Evolutionary conservation across 1,140 invertebrate species (phyloP), one percentile per base, ranked within the genome.

Genomic region (Magallana gigas): DNA sequence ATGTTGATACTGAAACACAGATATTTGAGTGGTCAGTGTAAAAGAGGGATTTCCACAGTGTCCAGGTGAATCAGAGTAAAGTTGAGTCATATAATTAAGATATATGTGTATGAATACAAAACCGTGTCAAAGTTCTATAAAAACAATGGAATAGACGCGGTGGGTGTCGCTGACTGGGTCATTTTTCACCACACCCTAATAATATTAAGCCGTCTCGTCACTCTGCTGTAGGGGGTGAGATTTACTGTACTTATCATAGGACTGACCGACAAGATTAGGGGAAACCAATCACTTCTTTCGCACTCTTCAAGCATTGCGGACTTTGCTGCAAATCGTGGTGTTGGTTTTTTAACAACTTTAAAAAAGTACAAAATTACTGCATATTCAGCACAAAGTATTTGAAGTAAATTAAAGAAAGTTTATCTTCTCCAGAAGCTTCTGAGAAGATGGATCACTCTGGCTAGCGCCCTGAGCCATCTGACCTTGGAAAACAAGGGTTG

Each of bases 401-500:
- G 11, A 1, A 76, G 23, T 76, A 76, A 76, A 76, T 76, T 76
- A 76, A 76, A 62, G 60, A 16, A n/a, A 62, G 12, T 29, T 36
- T 9, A 12, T 11, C 23, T 36, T 76, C 68, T 29, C 68, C 68
- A 29, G 68, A 2, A 76, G 68, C 36, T 76, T 29, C 23, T 12
- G 11, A 11, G 9, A 29, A 23, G 68, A 76, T 76, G 68, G 68
- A 76, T 76, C 23, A 29, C 8, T 76, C 12, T 29, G 68, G 23
- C 23, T 71, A 76, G 68, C 23, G 68, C 68, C 68, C 23, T 18
- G 36, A 29, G 68, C 68, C 8, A 76, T 8, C 9, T 76, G 68
- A 76, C 68, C 60, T 29, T 76, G 68, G 5, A 76, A 18, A 76
- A 76, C 68, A 76, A 76, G 29, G 68, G 68, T 76, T 29, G 23